These are phyloP conservation scores for Epistrophe eligans DNA, from an alignment of 2,888 invertebrate species.

Conservation along the genomic window DNA sequence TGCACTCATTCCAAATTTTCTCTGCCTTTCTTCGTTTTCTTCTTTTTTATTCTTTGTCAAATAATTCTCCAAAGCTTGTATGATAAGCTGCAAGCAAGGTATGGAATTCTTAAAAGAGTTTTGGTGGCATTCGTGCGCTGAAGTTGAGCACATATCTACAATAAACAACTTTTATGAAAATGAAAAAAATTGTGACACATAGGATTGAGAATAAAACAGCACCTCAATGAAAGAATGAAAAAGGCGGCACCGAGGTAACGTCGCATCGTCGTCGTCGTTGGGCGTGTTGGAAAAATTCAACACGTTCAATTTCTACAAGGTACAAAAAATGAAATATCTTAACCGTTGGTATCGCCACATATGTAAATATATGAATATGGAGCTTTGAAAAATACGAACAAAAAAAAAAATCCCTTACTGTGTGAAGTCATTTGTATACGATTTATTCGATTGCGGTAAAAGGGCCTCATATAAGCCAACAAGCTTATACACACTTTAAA, in stretches of 20 bases:
- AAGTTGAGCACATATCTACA: constrained; percentile 28
- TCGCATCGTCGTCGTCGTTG: background rate
- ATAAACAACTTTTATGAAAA: constrained; percentile 51
- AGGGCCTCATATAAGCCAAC: constrained; percentile 32
- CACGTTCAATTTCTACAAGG: constrained; percentile 12
- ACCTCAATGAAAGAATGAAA: background rate
- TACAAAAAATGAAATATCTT: constrained; percentile 25
- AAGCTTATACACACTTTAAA: constrained; percentile 44
- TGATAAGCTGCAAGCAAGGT: constrained; percentile 40
- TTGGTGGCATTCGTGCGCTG: constrained; percentile 42
- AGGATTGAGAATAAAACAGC: constrained; percentile 17
- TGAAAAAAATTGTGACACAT: constrained; percentile 33
- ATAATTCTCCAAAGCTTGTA: constrained; percentile 5
- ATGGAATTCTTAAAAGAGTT: constrained; percentile 35
- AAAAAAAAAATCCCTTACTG: constrained; percentile 22
- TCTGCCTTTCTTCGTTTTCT: constrained; percentile 10
- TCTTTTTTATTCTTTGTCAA: constrained; percentile 2
- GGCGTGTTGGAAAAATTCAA: constrained; percentile 20
- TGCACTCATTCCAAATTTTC: constrained; percentile 14
- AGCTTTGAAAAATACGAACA: background rate
- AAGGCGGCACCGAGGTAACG: too few species aligned
- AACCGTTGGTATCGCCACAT: constrained; percentile 1
- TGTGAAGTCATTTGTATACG: constrained; percentile 57
- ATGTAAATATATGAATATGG: background rate
- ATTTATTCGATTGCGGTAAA: constrained; percentile 46